phyloP scores from a whole-genome alignment of 2,113 vertebrate genomes.

The Ardeotis arabs region DNA sequence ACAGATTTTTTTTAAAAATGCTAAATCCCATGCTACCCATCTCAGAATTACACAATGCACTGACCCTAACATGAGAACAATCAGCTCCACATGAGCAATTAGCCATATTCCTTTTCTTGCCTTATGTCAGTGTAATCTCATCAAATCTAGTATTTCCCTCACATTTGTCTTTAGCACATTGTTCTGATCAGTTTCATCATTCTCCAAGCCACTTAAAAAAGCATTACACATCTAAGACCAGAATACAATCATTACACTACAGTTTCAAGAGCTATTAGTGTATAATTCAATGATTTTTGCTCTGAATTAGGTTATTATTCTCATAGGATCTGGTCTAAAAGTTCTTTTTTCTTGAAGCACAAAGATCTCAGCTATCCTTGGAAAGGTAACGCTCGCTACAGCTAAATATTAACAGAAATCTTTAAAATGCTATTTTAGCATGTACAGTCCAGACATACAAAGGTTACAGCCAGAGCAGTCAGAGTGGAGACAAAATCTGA shows the following conservation, averaged over 20 bases:
- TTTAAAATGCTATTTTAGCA: not conserved
- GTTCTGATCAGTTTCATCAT: slow-evolving; percentile 50
- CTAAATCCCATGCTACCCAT: not conserved
- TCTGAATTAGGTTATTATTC: slow-evolving; percentile 53
- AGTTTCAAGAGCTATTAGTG: slow-evolving; percentile 42
- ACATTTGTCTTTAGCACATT: not conserved
- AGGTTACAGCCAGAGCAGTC: not conserved
- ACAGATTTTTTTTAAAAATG: not conserved
- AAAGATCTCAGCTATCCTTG: not conserved
- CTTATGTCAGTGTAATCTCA: not conserved
- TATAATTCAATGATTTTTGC: slow-evolving; percentile 43
- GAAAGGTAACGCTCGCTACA: not conserved
- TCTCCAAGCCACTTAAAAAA: slow-evolving; percentile 34
- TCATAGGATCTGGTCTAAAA: slow-evolving; percentile 1
- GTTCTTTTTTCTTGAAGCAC: not conserved
- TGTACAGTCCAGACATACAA: not conserved
- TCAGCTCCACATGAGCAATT: not conserved
- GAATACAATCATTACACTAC: not conserved
- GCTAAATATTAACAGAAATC: not conserved
- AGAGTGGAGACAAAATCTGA: not conserved
- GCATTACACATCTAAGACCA: slow-evolving; percentile 32
- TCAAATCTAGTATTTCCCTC: slow-evolving; percentile 30
- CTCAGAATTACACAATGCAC: not conserved
- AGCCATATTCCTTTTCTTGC: not conserved
- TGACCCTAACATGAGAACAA: not conserved